phyloP scores from a whole-genome alignment of 2,888 invertebrate species.

The Lycaena phlaeas region DNA sequence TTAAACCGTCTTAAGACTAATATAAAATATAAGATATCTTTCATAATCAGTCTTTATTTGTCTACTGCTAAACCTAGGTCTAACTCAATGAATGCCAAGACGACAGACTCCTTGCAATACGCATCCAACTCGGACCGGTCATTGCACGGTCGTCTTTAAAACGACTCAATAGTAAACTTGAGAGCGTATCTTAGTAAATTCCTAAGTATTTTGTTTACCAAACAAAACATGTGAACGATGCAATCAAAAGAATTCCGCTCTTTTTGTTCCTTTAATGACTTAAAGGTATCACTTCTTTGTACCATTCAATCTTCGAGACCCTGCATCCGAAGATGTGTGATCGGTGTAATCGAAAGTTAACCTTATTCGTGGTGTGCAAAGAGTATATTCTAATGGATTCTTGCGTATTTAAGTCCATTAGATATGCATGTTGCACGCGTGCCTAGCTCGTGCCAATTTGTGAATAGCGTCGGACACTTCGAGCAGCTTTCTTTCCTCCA shows the following conservation, averaged over 20 bases:
- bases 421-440: conserved; percentile 38
- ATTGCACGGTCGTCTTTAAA: too few species aligned
- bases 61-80: too few species aligned
- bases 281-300: conserved; percentile 49
- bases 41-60: too few species aligned
- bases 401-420: conserved; percentile 26
- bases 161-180: too few species aligned
- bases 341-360: conserved; percentile 10
- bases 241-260: conserved; percentile 47
- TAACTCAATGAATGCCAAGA: too few species aligned
- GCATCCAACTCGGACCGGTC: too few species aligned
- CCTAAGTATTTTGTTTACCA: too few species aligned
- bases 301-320: conserved; percentile 59
- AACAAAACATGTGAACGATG: conserved; percentile 23
- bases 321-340: conserved; percentile 13
- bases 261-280: conserved; percentile 54
- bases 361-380: conserved; percentile 15
- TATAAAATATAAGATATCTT: too few species aligned
- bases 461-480: conserved; percentile 65
- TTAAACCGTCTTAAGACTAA: too few species aligned
- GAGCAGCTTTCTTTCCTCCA: conserved; percentile 67
- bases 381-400: conserved; percentile 22
- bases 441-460: conserved; percentile 71
- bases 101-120: too few species aligned
- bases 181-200: too few species aligned